Percentiles rank a stretch among this genome's conserved stretches.
phyloP scores from a whole-genome alignment of 2,113 vertebrate species.

The Lophura nycthemera region DNA sequence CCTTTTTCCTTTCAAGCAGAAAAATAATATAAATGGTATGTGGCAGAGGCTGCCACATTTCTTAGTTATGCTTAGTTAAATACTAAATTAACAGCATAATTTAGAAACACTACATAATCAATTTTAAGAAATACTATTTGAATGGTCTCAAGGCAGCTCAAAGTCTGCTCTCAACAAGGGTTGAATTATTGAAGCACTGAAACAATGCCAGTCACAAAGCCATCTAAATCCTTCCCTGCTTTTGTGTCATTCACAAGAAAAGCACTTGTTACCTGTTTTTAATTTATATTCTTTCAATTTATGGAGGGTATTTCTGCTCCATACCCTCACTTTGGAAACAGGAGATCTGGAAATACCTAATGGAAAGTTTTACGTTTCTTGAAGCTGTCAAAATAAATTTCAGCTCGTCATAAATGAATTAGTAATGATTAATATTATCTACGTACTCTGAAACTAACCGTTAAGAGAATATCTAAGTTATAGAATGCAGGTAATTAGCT shows the following conservation, averaged over 20 bases:
- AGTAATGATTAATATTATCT: constrained; percentile 49
- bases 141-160: neutral
- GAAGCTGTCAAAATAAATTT: constrained; percentile 46
- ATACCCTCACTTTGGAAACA: constrained; percentile 31
- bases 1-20: neutral
- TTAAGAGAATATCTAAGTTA: neutral
- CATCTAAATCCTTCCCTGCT: constrained; percentile 17
- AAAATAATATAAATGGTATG: neutral
- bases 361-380: constrained; percentile 52
- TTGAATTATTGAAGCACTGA: constrained; percentile 23
- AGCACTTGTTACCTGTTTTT: constrained; percentile 53
- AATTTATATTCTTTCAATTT: constrained; percentile 44
- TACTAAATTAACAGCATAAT: constrained; percentile 34
- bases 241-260: constrained; percentile 47
- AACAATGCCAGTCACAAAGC: constrained; percentile 16
- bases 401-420: constrained; percentile 47
- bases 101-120: neutral
- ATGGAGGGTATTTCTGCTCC: constrained; percentile 46
- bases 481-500: constrained; percentile 18
- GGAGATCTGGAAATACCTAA: constrained; percentile 55
- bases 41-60: neutral
- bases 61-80: constrained; percentile 41
- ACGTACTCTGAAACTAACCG: neutral
- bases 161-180: constrained; percentile 1
- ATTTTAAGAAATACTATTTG: constrained; percentile 2